A percentile compares a stretch with the other conserved stretches of the same genome.
phyloP scores from a whole-genome alignment of 1,140 invertebrate species.

The Lanistes nyassanus region DNA sequence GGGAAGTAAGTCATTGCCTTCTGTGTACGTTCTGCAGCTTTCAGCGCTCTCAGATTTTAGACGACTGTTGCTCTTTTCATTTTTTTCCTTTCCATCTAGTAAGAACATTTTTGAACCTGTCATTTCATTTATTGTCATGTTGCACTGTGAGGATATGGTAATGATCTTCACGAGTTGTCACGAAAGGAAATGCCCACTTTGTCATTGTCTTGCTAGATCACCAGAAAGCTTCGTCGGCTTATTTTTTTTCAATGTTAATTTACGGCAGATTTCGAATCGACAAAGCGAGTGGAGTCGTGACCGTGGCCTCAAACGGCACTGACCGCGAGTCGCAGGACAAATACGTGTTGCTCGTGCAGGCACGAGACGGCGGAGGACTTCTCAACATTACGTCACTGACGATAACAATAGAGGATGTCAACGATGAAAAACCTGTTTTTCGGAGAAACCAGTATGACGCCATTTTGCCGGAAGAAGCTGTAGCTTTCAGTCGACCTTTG shows the following conservation, averaged over 20 bases:
- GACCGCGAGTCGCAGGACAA: conserved; percentile 20
- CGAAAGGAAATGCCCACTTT: too few species aligned
- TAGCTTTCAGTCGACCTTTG: conserved; percentile 14
- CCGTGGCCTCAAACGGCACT: neutral
- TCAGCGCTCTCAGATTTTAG: too few species aligned
- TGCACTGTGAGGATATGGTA: too few species aligned
- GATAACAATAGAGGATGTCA: conserved; percentile 32
- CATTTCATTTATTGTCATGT: too few species aligned
- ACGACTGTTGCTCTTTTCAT: too few species aligned
- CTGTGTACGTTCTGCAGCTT: too few species aligned
- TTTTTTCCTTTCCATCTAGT: too few species aligned
- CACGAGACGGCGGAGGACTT: conserved; percentile 16
- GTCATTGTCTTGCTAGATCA: too few species aligned
- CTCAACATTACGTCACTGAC: conserved; percentile 14
- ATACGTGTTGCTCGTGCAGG: conserved; percentile 22
- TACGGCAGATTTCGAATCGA: conserved; percentile 6
- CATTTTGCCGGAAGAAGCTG: conserved; percentile 5
- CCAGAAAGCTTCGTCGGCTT: too few species aligned
- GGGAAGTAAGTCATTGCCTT: too few species aligned
- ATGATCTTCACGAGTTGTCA: too few species aligned
- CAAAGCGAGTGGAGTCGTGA: neutral
- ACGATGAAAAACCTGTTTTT: conserved; percentile 44
- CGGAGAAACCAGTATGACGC: conserved; percentile 18
- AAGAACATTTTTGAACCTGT: too few species aligned
- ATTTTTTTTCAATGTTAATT: neutral